Evolutionary conservation across 2,113 vertebrate species (phyloP).

Genomic region (Climacteris rufus): DNA sequence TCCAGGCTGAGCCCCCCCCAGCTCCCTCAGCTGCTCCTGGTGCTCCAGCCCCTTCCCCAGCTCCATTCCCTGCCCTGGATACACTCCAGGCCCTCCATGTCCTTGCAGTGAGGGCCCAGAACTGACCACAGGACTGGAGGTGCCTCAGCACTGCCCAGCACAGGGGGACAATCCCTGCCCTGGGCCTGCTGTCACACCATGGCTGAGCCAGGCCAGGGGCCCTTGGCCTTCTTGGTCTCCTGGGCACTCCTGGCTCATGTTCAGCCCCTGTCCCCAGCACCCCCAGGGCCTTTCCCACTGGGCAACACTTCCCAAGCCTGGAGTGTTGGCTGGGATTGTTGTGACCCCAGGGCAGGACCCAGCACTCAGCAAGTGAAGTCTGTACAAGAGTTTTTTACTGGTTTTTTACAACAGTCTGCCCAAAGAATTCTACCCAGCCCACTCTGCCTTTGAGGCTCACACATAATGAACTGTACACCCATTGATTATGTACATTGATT

Average conservation of each 20-base stretch:
- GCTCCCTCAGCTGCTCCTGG: not conserved
- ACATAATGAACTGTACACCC: not conserved
- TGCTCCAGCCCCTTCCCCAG: not conserved
- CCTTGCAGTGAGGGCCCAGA: accelerated
- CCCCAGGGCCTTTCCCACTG: not conserved
- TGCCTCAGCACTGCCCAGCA: not conserved
- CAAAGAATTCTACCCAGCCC: not conserved
- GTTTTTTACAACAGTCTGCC: not conserved
- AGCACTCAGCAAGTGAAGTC: accelerated
- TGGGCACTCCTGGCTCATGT: not conserved
- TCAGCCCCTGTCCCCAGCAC: not conserved
- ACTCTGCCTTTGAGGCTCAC: not conserved
- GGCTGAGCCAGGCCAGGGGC: not conserved
- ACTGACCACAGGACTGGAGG: not conserved
- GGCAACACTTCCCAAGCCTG: not conserved
- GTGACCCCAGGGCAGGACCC: accelerated
- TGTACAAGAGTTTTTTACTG: not conserved
- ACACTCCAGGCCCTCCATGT: not conserved
- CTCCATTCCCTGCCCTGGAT: not conserved
- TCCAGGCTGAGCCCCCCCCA: not conserved
- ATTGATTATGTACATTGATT: accelerated
- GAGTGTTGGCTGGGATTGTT: not conserved
- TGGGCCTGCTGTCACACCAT: not conserved
- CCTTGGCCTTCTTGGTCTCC: not conserved
- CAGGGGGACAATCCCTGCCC: not conserved